These are phyloP conservation scores for Phortica variegata DNA, from an alignment of 1,140 invertebrate species.

Conservation along the genomic window DNA sequence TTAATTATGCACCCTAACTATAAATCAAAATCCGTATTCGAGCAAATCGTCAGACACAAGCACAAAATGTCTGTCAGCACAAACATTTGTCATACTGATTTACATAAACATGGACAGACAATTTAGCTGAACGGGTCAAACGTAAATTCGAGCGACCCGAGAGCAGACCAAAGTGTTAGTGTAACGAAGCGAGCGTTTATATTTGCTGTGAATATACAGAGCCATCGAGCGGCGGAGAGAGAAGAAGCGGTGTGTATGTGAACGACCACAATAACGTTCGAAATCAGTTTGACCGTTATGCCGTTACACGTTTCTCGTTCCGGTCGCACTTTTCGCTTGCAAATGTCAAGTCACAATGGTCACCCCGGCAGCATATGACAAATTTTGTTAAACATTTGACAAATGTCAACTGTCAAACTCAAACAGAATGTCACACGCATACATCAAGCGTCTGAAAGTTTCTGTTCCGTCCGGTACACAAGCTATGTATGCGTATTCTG, in stretches of 20 bases:
- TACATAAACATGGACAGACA: slow-evolving; percentile 38
- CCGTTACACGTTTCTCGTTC: too few species aligned
- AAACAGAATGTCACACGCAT: slow-evolving; percentile 24
- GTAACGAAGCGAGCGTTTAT: too few species aligned
- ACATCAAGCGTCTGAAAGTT: slow-evolving; percentile 11
- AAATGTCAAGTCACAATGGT: too few species aligned
- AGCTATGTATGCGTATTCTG: not conserved
- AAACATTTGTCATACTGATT: slow-evolving; percentile 53
- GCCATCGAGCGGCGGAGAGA: slow-evolving; percentile 11
- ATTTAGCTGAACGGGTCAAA: too few species aligned
- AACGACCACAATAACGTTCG: slow-evolving; percentile 2
- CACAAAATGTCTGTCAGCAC: slow-evolving; percentile 37
- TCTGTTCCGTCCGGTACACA: slow-evolving; percentile 4
- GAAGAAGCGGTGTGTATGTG: not conserved
- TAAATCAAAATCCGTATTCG: slow-evolving; percentile 42
- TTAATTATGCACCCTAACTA: slow-evolving; percentile 47
- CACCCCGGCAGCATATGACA: slow-evolving; percentile 26
- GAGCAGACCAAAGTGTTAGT: too few species aligned
- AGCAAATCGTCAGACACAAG: slow-evolving; percentile 1
- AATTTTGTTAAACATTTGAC: slow-evolving; percentile 51
- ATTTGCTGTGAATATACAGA: too few species aligned
- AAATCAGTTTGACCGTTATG: too few species aligned
- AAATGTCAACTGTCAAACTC: slow-evolving; percentile 53
- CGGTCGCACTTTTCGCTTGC: too few species aligned
- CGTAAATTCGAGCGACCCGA: too few species aligned